Evolutionary conservation across 1,140 invertebrate species (phyloP).

Genomic region (Plodia interpunctella): DNA sequence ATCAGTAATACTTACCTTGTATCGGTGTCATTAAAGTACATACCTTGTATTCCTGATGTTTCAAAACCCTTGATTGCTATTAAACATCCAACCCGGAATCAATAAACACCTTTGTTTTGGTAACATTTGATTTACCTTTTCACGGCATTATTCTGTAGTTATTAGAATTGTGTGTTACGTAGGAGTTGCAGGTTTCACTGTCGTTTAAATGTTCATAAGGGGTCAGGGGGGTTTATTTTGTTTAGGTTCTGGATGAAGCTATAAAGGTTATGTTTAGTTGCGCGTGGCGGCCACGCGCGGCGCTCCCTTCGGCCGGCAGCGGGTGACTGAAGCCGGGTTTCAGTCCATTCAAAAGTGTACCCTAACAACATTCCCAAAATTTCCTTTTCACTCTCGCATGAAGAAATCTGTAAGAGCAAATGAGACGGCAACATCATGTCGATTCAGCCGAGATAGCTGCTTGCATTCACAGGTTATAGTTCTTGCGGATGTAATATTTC

Average conservation of each 20-base stretch:
- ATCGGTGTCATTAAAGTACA: not conserved
- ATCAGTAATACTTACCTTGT: too few relatives aligned
- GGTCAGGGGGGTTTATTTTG: slow-evolving; percentile 10
- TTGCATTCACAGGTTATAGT: not conserved
- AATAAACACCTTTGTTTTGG: slow-evolving; percentile 62
- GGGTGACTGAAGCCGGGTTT: slow-evolving; percentile 60
- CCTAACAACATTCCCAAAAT: slow-evolving; percentile 6
- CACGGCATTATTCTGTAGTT: not conserved
- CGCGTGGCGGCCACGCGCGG: slow-evolving; percentile 43
- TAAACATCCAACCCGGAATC: slow-evolving; percentile 42
- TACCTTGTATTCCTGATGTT: not conserved
- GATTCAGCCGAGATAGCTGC: not conserved
- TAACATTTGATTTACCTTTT: slow-evolving; percentile 27
- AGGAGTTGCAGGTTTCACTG: not conserved
- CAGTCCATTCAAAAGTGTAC: slow-evolving; percentile 16
- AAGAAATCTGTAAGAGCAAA: slow-evolving; percentile 6
- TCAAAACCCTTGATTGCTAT: not conserved
- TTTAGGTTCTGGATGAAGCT: slow-evolving; percentile 27
- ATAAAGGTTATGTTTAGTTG: slow-evolving; percentile 59
- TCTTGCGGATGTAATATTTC: not conserved
- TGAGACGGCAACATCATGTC: slow-evolving; percentile 8
- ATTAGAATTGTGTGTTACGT: slow-evolving; percentile 9
- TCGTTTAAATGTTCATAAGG: not conserved
- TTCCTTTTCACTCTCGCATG: slow-evolving; percentile 7
- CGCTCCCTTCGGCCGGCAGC: slow-evolving; percentile 51